phyloP scores from a whole-genome alignment of 1,140 invertebrate species.

The Drosophila mojavensis region DNA sequence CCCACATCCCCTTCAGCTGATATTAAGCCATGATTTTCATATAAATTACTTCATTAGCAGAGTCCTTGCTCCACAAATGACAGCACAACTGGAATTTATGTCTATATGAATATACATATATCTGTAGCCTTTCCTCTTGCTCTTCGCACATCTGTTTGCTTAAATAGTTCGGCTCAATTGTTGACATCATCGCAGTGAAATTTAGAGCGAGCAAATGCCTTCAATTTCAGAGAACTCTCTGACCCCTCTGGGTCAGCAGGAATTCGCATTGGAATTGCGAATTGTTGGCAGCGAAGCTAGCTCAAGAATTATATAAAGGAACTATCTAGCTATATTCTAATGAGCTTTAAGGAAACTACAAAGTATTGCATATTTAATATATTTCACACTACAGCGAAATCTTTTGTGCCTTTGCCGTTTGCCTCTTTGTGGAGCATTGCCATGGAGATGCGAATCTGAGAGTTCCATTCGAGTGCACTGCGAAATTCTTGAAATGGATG shows the following conservation, averaged over 20 bases:
- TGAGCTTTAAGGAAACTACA: no score
- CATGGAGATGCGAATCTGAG: conserved; percentile 20
- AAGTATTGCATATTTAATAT: no score
- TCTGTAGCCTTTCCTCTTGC: no score
- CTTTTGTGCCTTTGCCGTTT: background rate
- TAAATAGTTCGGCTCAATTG: conserved; percentile 23
- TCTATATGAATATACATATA: background rate
- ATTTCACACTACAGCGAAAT: no score
- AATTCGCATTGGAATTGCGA: background rate
- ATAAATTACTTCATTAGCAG: conserved; percentile 73
- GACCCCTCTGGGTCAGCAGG: background rate
- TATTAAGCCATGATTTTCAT: conserved; percentile 69
- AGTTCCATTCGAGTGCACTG: conserved; percentile 16
- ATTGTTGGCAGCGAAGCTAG: no score
- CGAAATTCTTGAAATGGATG: conserved; percentile 33
- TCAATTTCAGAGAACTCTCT: no score
- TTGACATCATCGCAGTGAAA: conserved; percentile 42
- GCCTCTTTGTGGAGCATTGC: conserved; percentile 8
- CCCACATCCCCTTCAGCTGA: background rate
- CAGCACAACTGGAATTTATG: conserved; percentile 34
- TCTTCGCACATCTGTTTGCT: no score
- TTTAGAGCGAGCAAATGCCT: background rate
- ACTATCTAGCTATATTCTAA: no score
- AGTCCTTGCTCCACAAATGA: conserved; percentile 45
- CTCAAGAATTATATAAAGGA: no score